Conservation (phyloP, 2,797 vertebrate genomes). For the Scleropages formosus region DNA sequence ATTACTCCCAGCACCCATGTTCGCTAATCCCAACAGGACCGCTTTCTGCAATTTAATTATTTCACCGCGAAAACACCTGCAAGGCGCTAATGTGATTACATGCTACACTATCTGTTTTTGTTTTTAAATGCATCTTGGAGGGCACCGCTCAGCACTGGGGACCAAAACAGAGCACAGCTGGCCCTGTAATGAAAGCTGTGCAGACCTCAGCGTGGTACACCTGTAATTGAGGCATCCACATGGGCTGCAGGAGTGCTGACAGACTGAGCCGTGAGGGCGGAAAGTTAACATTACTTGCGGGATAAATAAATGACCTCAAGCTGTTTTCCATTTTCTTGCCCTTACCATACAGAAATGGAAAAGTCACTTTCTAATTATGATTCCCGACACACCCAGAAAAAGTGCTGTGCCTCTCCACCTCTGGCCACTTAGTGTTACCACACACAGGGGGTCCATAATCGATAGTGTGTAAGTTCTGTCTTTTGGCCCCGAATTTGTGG, state of each 20-base stretch:
- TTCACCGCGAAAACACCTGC: conserved; percentile 3
- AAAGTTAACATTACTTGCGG: no score
- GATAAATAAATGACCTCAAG: no score
- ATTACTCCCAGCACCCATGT: background rate
- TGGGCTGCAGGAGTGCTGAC: background rate
- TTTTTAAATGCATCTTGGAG: conserved; percentile 29
- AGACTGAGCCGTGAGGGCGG: background rate
- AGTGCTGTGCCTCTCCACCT: no score
- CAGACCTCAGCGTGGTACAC: background rate
- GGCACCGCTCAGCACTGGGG: background rate
- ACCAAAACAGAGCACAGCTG: conserved; percentile 17
- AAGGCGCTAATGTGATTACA: background rate
- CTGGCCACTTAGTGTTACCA: no score
- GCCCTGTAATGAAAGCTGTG: background rate
- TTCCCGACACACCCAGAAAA: no score
- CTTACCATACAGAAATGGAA: no score
- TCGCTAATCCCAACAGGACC: conserved; percentile 11
- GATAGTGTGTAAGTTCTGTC: no score
- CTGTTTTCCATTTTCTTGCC: no score
- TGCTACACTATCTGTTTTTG: conserved; percentile 30
- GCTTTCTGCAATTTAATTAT: conserved; percentile 2
- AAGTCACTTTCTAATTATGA: no score
- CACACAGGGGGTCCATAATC: no score
- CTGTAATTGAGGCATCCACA: background rate
- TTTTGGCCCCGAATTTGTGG: no score